Percentiles rank a stretch among this genome's conserved stretches.
Evolutionary conservation across 2,888 invertebrate species (phyloP).

Genomic region (Drepanosiphum platanoidis): DNA sequence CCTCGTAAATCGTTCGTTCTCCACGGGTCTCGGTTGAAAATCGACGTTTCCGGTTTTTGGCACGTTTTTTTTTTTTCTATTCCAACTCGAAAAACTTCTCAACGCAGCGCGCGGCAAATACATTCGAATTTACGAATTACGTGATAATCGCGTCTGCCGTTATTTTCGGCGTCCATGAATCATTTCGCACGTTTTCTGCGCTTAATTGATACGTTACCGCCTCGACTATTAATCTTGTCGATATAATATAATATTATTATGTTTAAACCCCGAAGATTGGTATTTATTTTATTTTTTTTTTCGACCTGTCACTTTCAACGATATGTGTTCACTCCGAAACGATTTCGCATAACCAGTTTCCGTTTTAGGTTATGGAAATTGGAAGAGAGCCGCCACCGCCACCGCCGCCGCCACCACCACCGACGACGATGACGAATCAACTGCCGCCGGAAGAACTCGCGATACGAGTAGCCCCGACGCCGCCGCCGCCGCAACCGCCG

Average conservation of each 20-base stretch:
- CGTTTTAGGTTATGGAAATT: conserved; percentile 34
- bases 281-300: too few relatives aligned
- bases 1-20: too few relatives aligned
- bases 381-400: background rate
- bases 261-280: conserved; percentile 3
- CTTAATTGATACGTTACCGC: conserved; percentile 40
- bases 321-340: background rate
- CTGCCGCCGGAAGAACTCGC: too few relatives aligned
- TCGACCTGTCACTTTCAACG: conserved; percentile 11
- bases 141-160: background rate
- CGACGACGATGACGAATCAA: background rate
- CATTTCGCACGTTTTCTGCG: background rate
- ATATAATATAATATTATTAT: too few relatives aligned
- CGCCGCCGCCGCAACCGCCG: background rate
- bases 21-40: too few relatives aligned
- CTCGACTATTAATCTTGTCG: conserved; percentile 17
- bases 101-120: too few relatives aligned
- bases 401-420: background rate
- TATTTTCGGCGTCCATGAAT: conserved; percentile 15
- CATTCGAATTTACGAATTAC: background rate
- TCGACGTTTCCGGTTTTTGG: too few relatives aligned
- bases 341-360: conserved; percentile 12
- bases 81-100: too few relatives aligned
- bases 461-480: background rate
- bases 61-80: too few relatives aligned